Evolutionary conservation across 2,113 vertebrate species (phyloP), one percentile per base, ranked within the genome.

Genomic region (Perca fluviatilis): DNA sequence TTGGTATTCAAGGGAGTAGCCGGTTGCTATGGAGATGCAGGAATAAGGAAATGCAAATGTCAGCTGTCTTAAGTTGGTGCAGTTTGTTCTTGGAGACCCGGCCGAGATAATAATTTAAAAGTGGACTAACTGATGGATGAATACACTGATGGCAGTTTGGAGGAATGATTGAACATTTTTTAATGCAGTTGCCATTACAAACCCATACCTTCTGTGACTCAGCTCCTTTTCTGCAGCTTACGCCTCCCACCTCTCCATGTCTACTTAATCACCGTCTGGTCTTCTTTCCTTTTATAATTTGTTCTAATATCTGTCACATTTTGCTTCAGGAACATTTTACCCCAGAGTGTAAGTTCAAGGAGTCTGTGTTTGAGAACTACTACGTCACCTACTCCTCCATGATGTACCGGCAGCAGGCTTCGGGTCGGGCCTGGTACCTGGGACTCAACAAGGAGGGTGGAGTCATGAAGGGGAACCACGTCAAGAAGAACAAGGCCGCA

Each of bases 351-450:
- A 99, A 99, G 95, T 99, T 99, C 95, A 99, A 99, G 95, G 98
- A 99, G 95, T 99, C 98, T 0, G 98, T 99, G 87, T 99, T 99
- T 95, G 98, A 99, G 95, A 99, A 99, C 95, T 99, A 99, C 93
- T 99, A 99, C 0, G 98, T 99, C 92, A 99, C 98, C 0, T 99
- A 99, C 90, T 99, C 98, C 8, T 99, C 98, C 74, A 99, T 98
- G 98, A 94, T 98, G 91, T 99, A 99, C 95, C 97, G 98, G 91
- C 98, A 99, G 91, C 98, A 99, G 90, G 96, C 97, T 73, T 99
- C 98, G 0, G 98, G 98, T 62, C 95, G 98, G 88, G 97, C 97
- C 60, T 99, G 98, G 98, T 99, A 98, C 91, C 94, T 99, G 90
- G 98, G 98, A 61, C 97, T 99, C 82, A 99, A 99, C 95, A 99